Evolutionary conservation across 2,113 vertebrate genomes (phyloP), one percentile per base, ranked within the genome.

Genomic region (Boulengeromyrus knoepffleri): DNA sequence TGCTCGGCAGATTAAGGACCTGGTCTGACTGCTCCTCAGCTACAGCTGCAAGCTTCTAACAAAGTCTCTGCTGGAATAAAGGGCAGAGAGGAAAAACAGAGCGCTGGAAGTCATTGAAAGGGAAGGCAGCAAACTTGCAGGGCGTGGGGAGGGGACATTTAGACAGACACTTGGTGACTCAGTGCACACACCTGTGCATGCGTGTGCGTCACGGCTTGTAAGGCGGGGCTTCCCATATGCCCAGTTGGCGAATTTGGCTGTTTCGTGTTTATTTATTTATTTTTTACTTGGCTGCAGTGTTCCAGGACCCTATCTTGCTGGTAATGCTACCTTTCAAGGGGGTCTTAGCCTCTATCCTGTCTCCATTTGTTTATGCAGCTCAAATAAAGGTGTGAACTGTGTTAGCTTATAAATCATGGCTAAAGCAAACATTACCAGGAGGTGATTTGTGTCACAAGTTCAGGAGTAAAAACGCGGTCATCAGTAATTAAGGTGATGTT

Each of bases 211-310:
- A 87, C 1, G 36, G 31, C 93, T 89, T 90, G 52, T 70, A 53
- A 89, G 93, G 91, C 91, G 90, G 42, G 87, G 49, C 90, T 92
- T 53, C 90, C 94, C 91, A 21, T 88, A 91, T 93, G 93, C 90
- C 31, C 39, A 83, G 45, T 13, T 12, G 74, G 36, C 45, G 52
- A 42, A 52, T 24, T 80, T 42, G 52, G 85, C n/a, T 74, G 66
- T 27, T 24, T 17, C 2, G 10, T 70, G 62, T 70, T 31, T 66
- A n/a, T 50, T 47, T 21, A 31, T 77, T 17, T 77, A 15, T 9
- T 70, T 86, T 31, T 86, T 13, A 15, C 74, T 42, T 42, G 36
- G 42, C 47, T 24, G 5, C 9, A 49, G 21, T 53, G 5, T 47
- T 49, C 19, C 21, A 47, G 46, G n/a, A 19, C 36, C 3, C 10